Base-by-base conservation (phyloP, 2,797 vertebrate species). In the Poeciliopsis presidionis region DNA sequence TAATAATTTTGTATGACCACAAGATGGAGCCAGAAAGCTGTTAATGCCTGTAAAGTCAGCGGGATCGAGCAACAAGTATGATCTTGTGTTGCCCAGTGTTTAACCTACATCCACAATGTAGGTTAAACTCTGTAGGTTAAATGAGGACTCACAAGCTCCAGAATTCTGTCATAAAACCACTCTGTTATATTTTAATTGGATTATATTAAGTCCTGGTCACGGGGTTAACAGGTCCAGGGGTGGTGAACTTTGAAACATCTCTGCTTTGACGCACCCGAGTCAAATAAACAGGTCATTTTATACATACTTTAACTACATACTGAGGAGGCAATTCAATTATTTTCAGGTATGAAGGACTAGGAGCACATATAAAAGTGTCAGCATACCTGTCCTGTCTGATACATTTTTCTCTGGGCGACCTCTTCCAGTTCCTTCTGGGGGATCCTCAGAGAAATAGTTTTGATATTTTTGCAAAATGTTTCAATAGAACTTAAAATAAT, bases 11-110 rank as follows among this genome's bases (percentile, higher is more conserved):
- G 0, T 7, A 0, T 7, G 74, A 4, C 92, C 95, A 87, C 91
- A 16, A 91, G 95, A 78, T 91, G 88, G 88, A 78, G 82, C 36
- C 74, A 92, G 72, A 91, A 77, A 14, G 5, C 78, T 36, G 30
- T 33, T 5, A 7, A 18, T n/a, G 25, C n/a, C 0, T 7, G 6
- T 39, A 39, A 13, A 53, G 4, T 14, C 33, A 14, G 9, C 25
- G 22, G 18, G 36, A 74, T 45, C 39, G 7, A 45, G 67, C 25
- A 70, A 7, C 41, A 43, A 6, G 9, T 12, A 5, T 25, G 43
- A 4, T 43, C 8, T 13, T 2, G 18, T 67, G 36, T n/a, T 41
- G 36, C 20, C 1, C 63, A 61, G 57, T 61, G 57, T 33, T 33
- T 61, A 18, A 61, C 57, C 13, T 16, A 61, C 53, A 25, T 55